Evolutionary conservation across 2,797 vertebrate genomes (phyloP), one percentile per base, ranked within the genome.

Genomic region (Syngnathus acus): DNA sequence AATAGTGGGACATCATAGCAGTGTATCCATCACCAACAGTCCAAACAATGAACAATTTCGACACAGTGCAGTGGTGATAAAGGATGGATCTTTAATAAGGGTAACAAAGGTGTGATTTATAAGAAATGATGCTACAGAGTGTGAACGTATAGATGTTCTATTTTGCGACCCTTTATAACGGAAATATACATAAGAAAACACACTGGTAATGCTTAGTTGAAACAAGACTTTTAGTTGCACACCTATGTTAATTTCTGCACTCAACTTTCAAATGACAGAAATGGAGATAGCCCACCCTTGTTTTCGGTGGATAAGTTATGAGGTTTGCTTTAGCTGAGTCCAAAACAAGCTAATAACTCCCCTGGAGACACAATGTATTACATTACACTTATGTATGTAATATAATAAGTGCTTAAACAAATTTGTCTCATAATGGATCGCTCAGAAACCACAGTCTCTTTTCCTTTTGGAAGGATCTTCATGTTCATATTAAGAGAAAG

Each of bases 351-450:
- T n/a, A 78, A 39, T 78, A 72, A 76, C 70, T 62, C 65, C 82
- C 58, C 70, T 2, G 9, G 72, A 68, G 78, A 82, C 68, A 72
- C 72, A 67, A 58, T 57, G 69, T 65, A 76, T 83, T 80, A 79
- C 78, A 63, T 63, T 55, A 63, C 68, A 40, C 73, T 68, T 67
- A 67, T 71, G 40, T 69, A 79, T 68, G 74, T 79, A 43, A 62
- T 62, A 11, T 62, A 45, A 62, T 71, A 72, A 80, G 63, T 76
- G 75, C 83, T 82, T 68, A 72, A 72, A 67, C 75, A 62, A 68
- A 76, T 79, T 78, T 17, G 32, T 66, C 42, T 62, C 43, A 64
- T 74, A 64, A 72, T 43, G 73, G 53, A 74, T 75, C 13, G 68
- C 6, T 7, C 65, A 45, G 39, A 73, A 79, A 68, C 67, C 71